A percentile compares a stretch with the other conserved stretches of the same genome.
phyloP scores from a whole-genome alignment of 2,113 vertebrate species.

The Cnemophilus loriae region DNA sequence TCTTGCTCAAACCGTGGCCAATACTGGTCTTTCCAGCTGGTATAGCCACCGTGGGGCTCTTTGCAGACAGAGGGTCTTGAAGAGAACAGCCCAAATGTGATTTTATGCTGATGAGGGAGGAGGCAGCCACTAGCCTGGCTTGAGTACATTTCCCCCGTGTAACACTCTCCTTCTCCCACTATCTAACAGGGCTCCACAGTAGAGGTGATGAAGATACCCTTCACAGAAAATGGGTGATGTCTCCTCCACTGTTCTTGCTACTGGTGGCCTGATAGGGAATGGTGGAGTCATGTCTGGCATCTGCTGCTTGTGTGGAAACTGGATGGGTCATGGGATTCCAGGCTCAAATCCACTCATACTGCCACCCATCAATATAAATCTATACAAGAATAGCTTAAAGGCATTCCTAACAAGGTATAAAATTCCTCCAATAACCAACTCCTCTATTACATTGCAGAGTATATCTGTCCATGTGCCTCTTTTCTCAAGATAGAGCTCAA shows the following conservation, averaged over 20 bases:
- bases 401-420: background rate
- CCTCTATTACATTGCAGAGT: background rate
- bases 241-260: background rate
- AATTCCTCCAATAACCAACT: background rate
- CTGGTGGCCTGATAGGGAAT: background rate
- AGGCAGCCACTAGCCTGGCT: background rate
- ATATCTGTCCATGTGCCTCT: background rate
- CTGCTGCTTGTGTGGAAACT: background rate
- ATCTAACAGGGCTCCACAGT: background rate
- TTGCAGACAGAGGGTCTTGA: background rate
- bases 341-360: background rate
- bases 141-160: accelerated
- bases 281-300: background rate
- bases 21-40: background rate
- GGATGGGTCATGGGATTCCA: background rate
- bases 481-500: background rate
- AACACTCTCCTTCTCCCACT: background rate
- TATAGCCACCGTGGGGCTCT: background rate
- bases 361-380: background rate
- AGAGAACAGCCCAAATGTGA: background rate
- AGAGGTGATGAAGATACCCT: background rate
- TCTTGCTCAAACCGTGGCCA: background rate
- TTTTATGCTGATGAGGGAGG: background rate
- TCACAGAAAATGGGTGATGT: background rate
- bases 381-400: background rate